Conservation (phyloP, 1,140 invertebrate species). For the Cylas formicarius region DNA sequence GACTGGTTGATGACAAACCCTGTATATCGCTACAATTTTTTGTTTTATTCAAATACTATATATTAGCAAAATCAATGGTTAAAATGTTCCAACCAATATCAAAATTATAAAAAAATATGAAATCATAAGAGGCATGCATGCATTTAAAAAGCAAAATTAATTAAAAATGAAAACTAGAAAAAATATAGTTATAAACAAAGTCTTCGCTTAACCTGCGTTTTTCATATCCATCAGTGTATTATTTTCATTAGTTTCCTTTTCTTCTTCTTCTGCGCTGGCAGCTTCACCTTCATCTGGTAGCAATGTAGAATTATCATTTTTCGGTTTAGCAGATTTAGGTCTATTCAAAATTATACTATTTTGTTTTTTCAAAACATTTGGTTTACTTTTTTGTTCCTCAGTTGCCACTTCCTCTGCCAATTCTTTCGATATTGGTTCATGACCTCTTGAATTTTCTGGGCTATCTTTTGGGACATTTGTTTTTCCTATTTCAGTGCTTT, state of each 20-base stretch:
- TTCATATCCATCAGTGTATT: neutral
- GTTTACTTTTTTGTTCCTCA: neutral
- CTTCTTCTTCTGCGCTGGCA: neutral
- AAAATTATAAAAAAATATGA: too few relatives aligned
- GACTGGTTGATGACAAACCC: too few relatives aligned
- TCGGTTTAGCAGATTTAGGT: constrained; percentile 28
- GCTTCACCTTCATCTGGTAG: neutral
- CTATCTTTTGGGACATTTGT: constrained; percentile 4
- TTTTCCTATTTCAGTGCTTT: too few relatives aligned
- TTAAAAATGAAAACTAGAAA: too few relatives aligned
- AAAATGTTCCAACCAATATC: too few relatives aligned
- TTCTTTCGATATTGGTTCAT: neutral
- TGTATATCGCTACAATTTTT: too few relatives aligned
- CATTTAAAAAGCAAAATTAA: too few relatives aligned
- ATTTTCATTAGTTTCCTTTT: constrained; percentile 4
- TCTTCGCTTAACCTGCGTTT: too few relatives aligned
- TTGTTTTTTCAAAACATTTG: constrained; percentile 16
- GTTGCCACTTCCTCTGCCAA: neutral
- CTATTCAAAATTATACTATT: constrained; percentile 15
- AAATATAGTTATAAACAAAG: too few relatives aligned
- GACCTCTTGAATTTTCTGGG: neutral
- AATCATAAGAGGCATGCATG: too few relatives aligned
- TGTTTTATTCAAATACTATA: too few relatives aligned
- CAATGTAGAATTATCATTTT: constrained; percentile 28
- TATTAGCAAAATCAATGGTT: too few relatives aligned